Evolutionary conservation across 2,113 vertebrate species (phyloP).

Genomic region (Sitta europaea): DNA sequence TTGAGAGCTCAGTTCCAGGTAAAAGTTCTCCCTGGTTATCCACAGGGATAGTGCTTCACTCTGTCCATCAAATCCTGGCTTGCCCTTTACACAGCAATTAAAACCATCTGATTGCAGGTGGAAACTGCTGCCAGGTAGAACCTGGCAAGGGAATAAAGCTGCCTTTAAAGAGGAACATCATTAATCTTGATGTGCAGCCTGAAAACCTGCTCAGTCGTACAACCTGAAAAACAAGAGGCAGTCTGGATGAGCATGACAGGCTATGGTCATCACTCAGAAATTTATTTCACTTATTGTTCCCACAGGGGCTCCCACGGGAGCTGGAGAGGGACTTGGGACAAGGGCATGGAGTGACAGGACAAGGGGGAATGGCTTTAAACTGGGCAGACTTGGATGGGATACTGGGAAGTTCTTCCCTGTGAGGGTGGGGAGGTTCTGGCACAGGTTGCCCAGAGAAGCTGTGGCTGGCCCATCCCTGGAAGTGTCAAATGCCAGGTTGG

Average conservation of each 20-base stretch:
- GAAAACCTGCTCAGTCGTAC: not conserved
- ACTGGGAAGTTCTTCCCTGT: not conserved
- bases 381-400: not conserved
- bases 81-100: not conserved
- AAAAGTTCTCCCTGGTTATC: not conserved
- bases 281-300: not conserved
- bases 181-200: not conserved
- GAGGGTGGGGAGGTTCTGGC: fast-evolving
- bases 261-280: not conserved
- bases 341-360: not conserved
- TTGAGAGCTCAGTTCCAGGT: not conserved
- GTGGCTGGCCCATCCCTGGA: not conserved
- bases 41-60: not conserved
- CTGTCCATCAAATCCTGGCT: not conserved
- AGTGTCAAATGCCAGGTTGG: not conserved
- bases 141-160: not conserved
- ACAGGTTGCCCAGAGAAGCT: fast-evolving
- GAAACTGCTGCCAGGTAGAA: not conserved
- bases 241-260: not conserved
- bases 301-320: not conserved
- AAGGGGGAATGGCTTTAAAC: not conserved
- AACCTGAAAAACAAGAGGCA: not conserved
- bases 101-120: not conserved
- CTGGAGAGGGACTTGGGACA: not conserved
- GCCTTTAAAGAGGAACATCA: not conserved